Conservation (phyloP, 2,888 invertebrate species). For the Diplazon laetatorius region DNA sequence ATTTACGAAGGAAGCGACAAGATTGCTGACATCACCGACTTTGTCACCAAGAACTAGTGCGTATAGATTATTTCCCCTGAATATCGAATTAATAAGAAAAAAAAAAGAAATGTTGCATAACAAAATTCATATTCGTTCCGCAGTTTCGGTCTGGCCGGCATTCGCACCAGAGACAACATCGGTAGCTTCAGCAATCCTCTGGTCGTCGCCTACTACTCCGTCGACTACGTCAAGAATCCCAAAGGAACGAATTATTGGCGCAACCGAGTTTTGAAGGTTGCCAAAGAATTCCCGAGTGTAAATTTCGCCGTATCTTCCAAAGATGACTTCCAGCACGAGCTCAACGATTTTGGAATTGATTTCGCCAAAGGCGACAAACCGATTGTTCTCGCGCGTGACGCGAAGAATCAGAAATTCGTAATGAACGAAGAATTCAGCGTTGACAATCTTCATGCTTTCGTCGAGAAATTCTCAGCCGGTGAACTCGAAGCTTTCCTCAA, state of each 20-base stretch:
- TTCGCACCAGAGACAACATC: slow-evolving; percentile 92
- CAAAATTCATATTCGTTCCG: slow-evolving; percentile 63
- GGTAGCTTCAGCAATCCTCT: slow-evolving; percentile 95
- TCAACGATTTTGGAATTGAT: slow-evolving; percentile 96
- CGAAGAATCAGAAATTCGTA: slow-evolving; percentile 93
- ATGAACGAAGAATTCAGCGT: slow-evolving; percentile 95
- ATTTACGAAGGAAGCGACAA: slow-evolving; percentile 90
- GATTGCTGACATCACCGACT: slow-evolving; percentile 89
- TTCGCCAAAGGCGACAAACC: slow-evolving; percentile 95
- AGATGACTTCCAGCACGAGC: slow-evolving; percentile 96
- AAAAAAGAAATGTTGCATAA: not conserved
- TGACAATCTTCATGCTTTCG: slow-evolving; percentile 92
- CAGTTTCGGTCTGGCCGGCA: slow-evolving; percentile 96
- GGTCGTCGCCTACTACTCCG: slow-evolving; percentile 95
- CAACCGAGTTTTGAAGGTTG: slow-evolving; percentile 96
- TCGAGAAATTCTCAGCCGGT: slow-evolving; percentile 91
- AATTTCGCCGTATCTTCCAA: slow-evolving; percentile 96
- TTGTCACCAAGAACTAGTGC: slow-evolving; percentile 94
- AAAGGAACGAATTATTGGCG: slow-evolving; percentile 99
- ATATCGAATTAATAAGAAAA: not conserved
- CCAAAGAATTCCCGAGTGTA: slow-evolving; percentile 87
- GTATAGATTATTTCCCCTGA: slow-evolving; percentile 77
- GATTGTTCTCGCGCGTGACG: slow-evolving; percentile 91
- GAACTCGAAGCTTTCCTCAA: slow-evolving; percentile 96
- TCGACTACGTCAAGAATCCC: slow-evolving; percentile 97